These are phyloP conservation scores for Protobothrops flavoviridis DNA, from an alignment of 2,113 vertebrate species.

Conservation along the genomic window DNA sequence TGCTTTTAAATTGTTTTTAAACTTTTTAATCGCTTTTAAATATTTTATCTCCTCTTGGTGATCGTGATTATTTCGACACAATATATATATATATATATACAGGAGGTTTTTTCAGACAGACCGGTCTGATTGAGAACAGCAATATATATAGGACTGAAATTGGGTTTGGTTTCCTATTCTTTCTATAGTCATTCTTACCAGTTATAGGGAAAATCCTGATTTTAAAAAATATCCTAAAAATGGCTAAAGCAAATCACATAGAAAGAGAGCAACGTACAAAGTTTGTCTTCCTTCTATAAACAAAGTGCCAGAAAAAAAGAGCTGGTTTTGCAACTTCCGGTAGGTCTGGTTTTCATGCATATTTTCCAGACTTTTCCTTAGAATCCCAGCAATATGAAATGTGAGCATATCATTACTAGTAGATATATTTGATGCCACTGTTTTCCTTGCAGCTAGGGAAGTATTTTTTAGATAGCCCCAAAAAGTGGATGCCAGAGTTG, in stretches of 20 bases:
- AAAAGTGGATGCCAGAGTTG: slow-evolving; percentile 44
- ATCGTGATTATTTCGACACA: too few species aligned
- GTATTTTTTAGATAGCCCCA: slow-evolving; percentile 59
- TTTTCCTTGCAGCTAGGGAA: slow-evolving; percentile 53
- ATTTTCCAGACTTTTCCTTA: slow-evolving; percentile 65
- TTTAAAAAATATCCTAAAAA: slow-evolving; percentile 39
- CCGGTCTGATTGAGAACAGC: too few species aligned
- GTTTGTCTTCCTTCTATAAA: slow-evolving; percentile 48
- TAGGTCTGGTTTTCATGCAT: slow-evolving; percentile 66
- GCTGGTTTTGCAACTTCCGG: slow-evolving; percentile 58
- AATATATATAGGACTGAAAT: slow-evolving; percentile 44
- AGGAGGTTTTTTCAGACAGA: too few species aligned
- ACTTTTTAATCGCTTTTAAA: too few species aligned
- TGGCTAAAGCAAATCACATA: slow-evolving; percentile 8
- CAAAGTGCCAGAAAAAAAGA: slow-evolving; percentile 63
- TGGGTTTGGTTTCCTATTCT: slow-evolving; percentile 48
- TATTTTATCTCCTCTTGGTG: too few species aligned
- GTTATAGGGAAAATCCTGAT: slow-evolving; percentile 36
- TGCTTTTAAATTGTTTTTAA: too few species aligned
- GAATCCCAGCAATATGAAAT: slow-evolving; percentile 62
- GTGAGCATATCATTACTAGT: slow-evolving; percentile 65
- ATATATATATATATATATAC: too few species aligned
- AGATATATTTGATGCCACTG: slow-evolving; percentile 51
- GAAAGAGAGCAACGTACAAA: slow-evolving; percentile 30
- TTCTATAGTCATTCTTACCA: slow-evolving; percentile 43